These are phyloP conservation scores for Pollenia labialis DNA, from an alignment of 2,888 invertebrate genomes.

Conservation along the genomic window DNA sequence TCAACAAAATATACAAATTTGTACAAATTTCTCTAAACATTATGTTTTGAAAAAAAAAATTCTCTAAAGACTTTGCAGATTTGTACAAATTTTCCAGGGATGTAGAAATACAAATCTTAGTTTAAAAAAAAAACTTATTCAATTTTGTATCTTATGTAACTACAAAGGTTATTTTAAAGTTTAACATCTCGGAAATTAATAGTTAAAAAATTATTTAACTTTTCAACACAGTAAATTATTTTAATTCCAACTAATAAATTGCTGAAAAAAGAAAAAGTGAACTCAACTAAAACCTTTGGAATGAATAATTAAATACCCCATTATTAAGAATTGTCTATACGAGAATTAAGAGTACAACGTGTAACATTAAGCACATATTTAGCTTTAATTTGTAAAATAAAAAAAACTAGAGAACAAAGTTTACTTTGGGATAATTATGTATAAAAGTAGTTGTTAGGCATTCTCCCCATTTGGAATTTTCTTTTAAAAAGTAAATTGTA, in stretches of 20 bases:
- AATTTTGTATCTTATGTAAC: too few species aligned
- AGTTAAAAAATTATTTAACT: too few species aligned
- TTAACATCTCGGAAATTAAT: too few species aligned
- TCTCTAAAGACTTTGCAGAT: too few species aligned
- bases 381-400: background rate
- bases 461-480: background rate
- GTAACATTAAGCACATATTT: background rate
- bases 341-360: background rate
- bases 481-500: background rate
- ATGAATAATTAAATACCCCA: background rate
- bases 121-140: too few species aligned
- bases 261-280: background rate
- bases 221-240: background rate
- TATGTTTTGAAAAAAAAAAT: too few species aligned
- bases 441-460: slow-evolving; percentile 7
- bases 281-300: background rate
- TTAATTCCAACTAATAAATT: background rate
- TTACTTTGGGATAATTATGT: slow-evolving; percentile 27
- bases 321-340: background rate
- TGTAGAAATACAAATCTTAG: too few species aligned
- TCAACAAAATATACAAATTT: too few species aligned
- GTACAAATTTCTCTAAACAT: too few species aligned
- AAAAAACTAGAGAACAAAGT: slow-evolving; percentile 34
- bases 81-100: too few species aligned
- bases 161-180: too few species aligned